Evolutionary conservation across 2,888 invertebrate genomes (phyloP).

Genomic region (Osmoderma eremita): DNA sequence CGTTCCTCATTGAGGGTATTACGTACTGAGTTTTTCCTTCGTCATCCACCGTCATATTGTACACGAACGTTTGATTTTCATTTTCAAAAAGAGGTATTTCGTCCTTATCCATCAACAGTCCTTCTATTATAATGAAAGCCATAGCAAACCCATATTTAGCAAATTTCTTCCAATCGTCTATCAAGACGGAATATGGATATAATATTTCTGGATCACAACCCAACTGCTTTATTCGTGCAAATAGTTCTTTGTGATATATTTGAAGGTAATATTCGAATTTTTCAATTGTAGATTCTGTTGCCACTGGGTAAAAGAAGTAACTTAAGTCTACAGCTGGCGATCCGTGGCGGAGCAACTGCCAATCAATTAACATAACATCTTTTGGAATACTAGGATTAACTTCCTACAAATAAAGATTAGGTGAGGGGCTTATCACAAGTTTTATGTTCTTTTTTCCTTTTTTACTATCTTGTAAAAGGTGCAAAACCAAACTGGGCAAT

Average conservation of each 20-base stretch:
- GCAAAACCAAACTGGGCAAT: too few species aligned
- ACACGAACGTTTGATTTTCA: not conserved
- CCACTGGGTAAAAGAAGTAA: constrained; percentile 55
- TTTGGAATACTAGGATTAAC: not conserved
- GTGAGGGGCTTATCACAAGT: too few species aligned
- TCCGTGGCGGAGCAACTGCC: constrained; percentile 40
- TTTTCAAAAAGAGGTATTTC: constrained; percentile 46
- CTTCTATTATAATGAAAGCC: constrained; percentile 48
- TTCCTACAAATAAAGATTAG: constrained; percentile 3
- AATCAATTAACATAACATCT: constrained; percentile 40
- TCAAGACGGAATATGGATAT: constrained; percentile 49
- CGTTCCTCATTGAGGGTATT: constrained; percentile 7
- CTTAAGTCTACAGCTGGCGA: constrained; percentile 54
- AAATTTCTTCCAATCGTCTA: constrained; percentile 50
- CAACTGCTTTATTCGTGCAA: constrained; percentile 47
- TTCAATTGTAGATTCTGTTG: constrained; percentile 48
- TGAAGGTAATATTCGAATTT: constrained; percentile 52
- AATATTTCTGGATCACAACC: constrained; percentile 51
- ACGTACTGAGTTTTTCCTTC: not conserved
- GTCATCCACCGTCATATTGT: not conserved
- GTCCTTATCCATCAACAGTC: constrained; percentile 49
- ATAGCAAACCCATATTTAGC: constrained; percentile 50
- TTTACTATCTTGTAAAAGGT: too few species aligned
- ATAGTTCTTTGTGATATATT: constrained; percentile 52
- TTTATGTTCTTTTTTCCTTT: too few species aligned